Evolutionary conservation across 2,888 invertebrate genomes (phyloP).

Genomic region (Caenorhabditis afra): DNA sequence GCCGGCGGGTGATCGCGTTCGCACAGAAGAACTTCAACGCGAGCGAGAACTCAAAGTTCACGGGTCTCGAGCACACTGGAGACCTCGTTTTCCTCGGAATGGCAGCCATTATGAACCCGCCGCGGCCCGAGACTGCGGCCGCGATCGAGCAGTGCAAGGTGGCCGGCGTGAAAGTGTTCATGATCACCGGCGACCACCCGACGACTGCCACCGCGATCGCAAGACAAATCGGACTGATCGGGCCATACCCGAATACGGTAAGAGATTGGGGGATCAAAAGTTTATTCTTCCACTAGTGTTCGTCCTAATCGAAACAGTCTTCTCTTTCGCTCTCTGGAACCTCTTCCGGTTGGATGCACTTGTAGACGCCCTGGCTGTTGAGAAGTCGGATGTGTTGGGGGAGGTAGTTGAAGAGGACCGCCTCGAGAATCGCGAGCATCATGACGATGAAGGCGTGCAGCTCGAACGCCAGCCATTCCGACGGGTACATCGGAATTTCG

Average conservation of each 20-base stretch:
- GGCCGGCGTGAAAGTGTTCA: slow-evolving; percentile 79
- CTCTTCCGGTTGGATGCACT: slow-evolving; percentile 38
- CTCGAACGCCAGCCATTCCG: slow-evolving; percentile 38
- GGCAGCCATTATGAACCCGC: slow-evolving; percentile 80
- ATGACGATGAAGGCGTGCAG: slow-evolving; percentile 31
- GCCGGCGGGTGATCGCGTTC: slow-evolving; percentile 78
- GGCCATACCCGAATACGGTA: slow-evolving; percentile 21
- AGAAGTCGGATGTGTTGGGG: slow-evolving; percentile 12
- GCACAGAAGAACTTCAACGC: slow-evolving; percentile 77
- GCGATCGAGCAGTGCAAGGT: slow-evolving; percentile 79
- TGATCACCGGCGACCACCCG: slow-evolving; percentile 79
- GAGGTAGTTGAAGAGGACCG: slow-evolving; percentile 27
- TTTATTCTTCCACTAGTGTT: neutral
- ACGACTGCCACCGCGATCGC: slow-evolving; percentile 78
- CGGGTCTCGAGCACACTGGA: slow-evolving; percentile 63
- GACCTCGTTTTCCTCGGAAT: slow-evolving; percentile 78
- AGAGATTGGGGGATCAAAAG: neutral
- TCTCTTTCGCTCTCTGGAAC: neutral
- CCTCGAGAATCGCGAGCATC: slow-evolving; percentile 27
- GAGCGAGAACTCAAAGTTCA: slow-evolving; percentile 62
- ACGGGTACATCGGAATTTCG: slow-evolving; percentile 42
- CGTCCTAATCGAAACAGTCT: neutral
- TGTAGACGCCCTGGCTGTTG: slow-evolving; percentile 53
- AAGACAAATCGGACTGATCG: slow-evolving; percentile 76
- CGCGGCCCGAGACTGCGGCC: slow-evolving; percentile 75